Evolutionary conservation across 2,113 vertebrate genomes (phyloP).

Genomic region (Leptocoma aspasia): DNA sequence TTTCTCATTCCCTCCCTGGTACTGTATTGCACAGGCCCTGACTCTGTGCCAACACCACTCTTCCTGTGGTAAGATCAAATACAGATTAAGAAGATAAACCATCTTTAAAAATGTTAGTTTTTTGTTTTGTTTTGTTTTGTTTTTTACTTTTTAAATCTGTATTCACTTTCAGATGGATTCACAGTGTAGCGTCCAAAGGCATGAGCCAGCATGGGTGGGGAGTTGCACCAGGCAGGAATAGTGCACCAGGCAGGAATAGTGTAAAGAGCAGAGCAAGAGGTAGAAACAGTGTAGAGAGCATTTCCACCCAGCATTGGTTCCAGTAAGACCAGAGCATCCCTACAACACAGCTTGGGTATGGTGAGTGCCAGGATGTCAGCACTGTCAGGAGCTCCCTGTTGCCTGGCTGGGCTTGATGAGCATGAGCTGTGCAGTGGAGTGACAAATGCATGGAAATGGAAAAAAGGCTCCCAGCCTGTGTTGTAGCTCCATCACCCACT

Average conservation of each 20-base stretch:
- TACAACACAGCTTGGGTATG: fast-evolving
- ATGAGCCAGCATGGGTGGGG: background rate
- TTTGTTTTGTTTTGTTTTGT: fast-evolving
- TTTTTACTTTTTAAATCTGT: background rate
- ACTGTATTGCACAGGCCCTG: background rate
- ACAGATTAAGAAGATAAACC: background rate
- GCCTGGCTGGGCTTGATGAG: background rate
- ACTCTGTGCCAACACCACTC: background rate
- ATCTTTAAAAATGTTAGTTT: background rate
- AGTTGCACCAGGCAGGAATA: fast-evolving
- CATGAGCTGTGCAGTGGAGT: background rate
- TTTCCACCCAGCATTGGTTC: background rate
- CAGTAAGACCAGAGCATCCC: background rate
- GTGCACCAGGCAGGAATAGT: fast-evolving
- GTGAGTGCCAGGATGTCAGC: background rate
- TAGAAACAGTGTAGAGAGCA: background rate
- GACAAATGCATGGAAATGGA: background rate
- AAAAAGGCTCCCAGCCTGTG: background rate
- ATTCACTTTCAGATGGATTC: background rate
- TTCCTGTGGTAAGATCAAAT: background rate
- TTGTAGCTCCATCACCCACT: background rate
- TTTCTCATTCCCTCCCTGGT: background rate
- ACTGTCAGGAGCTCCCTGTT: fast-evolving
- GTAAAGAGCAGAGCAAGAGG: background rate
- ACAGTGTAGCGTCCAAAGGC: background rate